phyloP scores from a whole-genome alignment of 2,888 invertebrate species.

The Acleris sparsana region DNA sequence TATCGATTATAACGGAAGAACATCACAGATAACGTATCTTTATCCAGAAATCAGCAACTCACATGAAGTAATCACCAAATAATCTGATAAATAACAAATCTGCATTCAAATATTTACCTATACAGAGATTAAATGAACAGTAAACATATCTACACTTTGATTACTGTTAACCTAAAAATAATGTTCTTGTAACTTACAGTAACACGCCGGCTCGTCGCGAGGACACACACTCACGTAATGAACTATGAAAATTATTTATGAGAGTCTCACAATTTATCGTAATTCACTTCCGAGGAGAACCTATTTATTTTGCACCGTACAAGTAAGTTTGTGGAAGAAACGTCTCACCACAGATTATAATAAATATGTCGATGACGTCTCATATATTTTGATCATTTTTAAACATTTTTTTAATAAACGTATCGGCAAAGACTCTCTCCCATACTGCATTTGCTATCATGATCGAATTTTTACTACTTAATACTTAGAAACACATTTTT shows the following conservation, averaged over 20 bases:
- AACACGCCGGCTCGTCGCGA: constrained; percentile 7
- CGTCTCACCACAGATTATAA: constrained; percentile 9
- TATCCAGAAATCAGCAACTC: constrained; percentile 8
- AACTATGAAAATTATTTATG: constrained; percentile 1
- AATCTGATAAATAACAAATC: constrained; percentile 13
- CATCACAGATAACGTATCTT: constrained; percentile 7
- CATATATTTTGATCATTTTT: not conserved
- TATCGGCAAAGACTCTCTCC: not conserved
- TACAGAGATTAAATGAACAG: constrained; percentile 7
- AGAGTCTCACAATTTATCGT: not conserved
- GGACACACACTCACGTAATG: not conserved
- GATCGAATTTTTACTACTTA: no score
- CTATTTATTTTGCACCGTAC: constrained; percentile 1
- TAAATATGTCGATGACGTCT: not conserved
- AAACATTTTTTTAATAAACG: not conserved
- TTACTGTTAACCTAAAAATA: constrained; percentile 11
- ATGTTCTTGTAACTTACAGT: constrained; percentile 10
- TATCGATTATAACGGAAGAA: constrained; percentile 6
- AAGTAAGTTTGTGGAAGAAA: not conserved
- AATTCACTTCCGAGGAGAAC: constrained; percentile 8
- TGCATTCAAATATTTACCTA: constrained; percentile 19
- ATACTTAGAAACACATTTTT: no score
- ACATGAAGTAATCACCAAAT: not conserved
- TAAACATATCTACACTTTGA: constrained; percentile 14
- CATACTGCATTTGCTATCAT: not conserved